These are phyloP conservation scores for Pterostichus niger DNA, from an alignment of 2,888 invertebrate genomes.

Conservation along the genomic window DNA sequence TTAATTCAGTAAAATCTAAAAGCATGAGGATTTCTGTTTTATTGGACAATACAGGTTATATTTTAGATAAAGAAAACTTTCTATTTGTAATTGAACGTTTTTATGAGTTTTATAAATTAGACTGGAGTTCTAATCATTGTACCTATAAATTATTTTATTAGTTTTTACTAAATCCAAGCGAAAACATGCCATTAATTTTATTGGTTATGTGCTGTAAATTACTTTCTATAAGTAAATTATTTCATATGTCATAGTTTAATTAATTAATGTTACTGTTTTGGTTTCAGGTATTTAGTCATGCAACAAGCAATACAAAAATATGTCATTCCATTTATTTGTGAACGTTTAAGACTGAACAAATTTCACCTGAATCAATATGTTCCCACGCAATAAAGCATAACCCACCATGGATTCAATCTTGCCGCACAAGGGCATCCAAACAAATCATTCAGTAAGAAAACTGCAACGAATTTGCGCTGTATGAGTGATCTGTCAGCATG, in stretches of 20 bases:
- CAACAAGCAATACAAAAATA: conserved; percentile 62
- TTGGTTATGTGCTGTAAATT: conserved; percentile 30
- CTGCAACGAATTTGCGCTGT: conserved; percentile 62
- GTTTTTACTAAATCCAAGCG: conserved; percentile 32
- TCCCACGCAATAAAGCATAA: conserved; percentile 58
- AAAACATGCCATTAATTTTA: conserved; percentile 32
- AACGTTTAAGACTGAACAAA: conserved; percentile 65
- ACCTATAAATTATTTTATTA: conserved; percentile 45
- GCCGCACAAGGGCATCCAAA: conserved; percentile 29
- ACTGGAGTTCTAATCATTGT: conserved; percentile 10
- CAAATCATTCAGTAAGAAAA: conserved; percentile 4
- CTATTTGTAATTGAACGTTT: conserved; percentile 49
- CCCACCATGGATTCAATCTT: conserved; percentile 52
- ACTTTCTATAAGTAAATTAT: conserved; percentile 17
- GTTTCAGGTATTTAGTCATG: conserved; percentile 66
- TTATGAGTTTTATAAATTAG: conserved; percentile 33
- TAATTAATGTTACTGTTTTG: conserved; percentile 43
- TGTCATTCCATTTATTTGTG: conserved; percentile 64
- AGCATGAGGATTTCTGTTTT: conserved; percentile 40
- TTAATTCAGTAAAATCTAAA: conserved; percentile 15
- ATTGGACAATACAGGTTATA: conserved; percentile 53
- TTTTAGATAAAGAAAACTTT: conserved; percentile 50
- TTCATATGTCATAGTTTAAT: conserved; percentile 4
- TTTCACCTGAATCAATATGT: conserved; percentile 34
- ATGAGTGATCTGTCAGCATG: conserved; percentile 76